Percentiles rank a stretch among this genome's conserved stretches.
Evolutionary conservation across 2,113 vertebrate species (phyloP).

Genomic region (Chunga burmeisteri): DNA sequence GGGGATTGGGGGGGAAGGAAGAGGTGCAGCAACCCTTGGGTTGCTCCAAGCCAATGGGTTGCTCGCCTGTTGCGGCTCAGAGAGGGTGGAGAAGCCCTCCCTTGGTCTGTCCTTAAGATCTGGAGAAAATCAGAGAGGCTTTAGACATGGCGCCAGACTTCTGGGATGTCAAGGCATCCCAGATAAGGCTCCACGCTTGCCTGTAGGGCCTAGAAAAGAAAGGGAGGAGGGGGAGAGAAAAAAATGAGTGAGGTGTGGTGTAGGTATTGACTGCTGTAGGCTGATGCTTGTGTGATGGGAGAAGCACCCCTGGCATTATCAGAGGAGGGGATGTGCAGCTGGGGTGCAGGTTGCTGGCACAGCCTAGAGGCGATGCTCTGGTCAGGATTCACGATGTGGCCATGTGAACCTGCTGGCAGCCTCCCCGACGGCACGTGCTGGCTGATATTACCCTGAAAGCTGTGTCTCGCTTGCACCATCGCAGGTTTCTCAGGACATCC

Average conservation of each 20-base stretch:
- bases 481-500: neutral
- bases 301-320: accelerated
- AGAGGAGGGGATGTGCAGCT: neutral
- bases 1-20: neutral
- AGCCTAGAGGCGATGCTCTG: neutral
- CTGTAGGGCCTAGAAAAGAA: neutral
- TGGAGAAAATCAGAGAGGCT: neutral
- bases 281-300: neutral
- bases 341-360: neutral
- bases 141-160: neutral
- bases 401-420: neutral
- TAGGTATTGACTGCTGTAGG: neutral
- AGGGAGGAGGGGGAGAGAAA: neutral
- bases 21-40: neutral
- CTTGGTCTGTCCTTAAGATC: neutral
- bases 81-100: neutral
- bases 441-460: neutral
- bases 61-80: neutral
- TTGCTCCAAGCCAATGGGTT: neutral
- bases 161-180: neutral
- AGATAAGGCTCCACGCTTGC: neutral
- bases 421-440: accelerated
- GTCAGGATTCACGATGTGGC: accelerated
- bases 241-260: neutral
- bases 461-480: neutral